Conservation (phyloP, 2,888 invertebrate species). For the Tethea ocularis region DNA sequence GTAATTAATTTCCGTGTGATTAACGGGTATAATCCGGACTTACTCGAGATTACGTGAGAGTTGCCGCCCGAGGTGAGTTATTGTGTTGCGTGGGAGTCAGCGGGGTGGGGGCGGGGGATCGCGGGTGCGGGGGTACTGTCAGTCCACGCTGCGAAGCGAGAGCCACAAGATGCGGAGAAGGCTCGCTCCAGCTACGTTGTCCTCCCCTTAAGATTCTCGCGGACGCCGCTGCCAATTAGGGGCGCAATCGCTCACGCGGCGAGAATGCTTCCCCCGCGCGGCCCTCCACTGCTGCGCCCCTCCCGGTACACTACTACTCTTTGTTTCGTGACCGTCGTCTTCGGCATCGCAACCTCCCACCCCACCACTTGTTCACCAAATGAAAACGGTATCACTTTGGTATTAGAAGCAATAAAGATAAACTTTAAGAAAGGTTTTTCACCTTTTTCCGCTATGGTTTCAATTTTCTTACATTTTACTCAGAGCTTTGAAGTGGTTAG, state of each 20-base stretch:
- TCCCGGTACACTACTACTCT: conserved; percentile 63
- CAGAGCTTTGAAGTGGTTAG: conserved; percentile 23
- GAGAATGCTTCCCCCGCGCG: conserved; percentile 54
- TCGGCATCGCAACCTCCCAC: conserved; percentile 55
- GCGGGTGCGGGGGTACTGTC: conserved; percentile 41
- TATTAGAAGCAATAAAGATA: conserved; percentile 67
- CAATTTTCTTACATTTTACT: conserved; percentile 44
- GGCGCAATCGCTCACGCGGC: conserved; percentile 83
- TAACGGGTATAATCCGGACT: conserved; percentile 82
- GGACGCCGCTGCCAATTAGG: conserved; percentile 84
- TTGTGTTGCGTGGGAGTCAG: conserved; percentile 66
- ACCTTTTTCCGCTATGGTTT: conserved; percentile 56
- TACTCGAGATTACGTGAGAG: conserved; percentile 80
- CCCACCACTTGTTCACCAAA: conserved; percentile 72
- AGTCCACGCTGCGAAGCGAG: conserved; percentile 51
- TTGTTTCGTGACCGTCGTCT: conserved; percentile 62
- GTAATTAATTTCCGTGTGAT: conserved; percentile 83
- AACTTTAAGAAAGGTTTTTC: conserved; percentile 62
- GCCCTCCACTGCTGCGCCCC: conserved; percentile 41
- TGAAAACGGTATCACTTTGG: conserved; percentile 80
- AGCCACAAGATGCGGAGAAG: conserved; percentile 73
- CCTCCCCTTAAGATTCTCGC: conserved; percentile 84
- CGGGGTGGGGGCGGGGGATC: conserved; percentile 28
- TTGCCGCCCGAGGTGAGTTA: conserved; percentile 75
- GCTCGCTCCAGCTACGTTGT: conserved; percentile 71